Percentiles rank a stretch among this genome's conserved stretches.
These are phyloP conservation scores for roundworm (Caenorhabditis elegans) DNA, from an alignment of 1,140 invertebrate genomes.

Conservation along the genomic window WBcel235 BX284602.5:13953001-13953500, in stretches of 20 bases:
- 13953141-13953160: too few species aligned
- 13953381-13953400: slow-evolving; percentile 1
- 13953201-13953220: slow-evolving; percentile 2
- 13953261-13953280: slow-evolving; percentile 17
- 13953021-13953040: too few species aligned
- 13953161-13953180: background rate
- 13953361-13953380: background rate
- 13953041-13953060: too few species aligned
- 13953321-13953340: background rate
- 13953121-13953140: too few species aligned
- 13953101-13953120: too few species aligned
- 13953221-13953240: background rate
- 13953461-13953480: too few species aligned
- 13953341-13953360: background rate
- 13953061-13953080: too few species aligned
- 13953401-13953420: background rate
- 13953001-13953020: too few species aligned
- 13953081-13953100: too few species aligned
- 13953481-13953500: too few species aligned
- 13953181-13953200: background rate
- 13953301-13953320: background rate
- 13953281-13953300: slow-evolving; percentile 12
- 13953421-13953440: background rate
- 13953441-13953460: too few species aligned
- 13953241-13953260: slow-evolving; percentile 1